Conservation (phyloP, 2,113 vertebrate species). For the Macquaria ambigua region DNA sequence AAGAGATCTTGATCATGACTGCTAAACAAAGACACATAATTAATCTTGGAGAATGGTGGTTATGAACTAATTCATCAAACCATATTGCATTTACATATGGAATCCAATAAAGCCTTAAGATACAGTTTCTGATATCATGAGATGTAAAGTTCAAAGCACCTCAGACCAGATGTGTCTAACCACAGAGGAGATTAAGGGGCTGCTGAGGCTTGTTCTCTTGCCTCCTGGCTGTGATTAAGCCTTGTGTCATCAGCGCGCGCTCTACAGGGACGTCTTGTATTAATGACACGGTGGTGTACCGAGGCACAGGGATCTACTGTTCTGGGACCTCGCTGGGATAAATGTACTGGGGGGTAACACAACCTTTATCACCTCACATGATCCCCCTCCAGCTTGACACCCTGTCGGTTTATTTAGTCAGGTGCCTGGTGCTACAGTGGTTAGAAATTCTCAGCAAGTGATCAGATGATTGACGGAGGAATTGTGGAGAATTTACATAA, state of each 20-base stretch:
- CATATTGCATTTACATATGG: slow-evolving; percentile 70
- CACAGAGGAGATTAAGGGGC: slow-evolving; percentile 70
- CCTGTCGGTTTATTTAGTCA: slow-evolving; percentile 75
- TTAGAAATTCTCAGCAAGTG: slow-evolving; percentile 55
- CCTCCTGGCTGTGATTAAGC: slow-evolving; percentile 80
- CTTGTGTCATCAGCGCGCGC: slow-evolving; percentile 63
- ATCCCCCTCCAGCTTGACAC: slow-evolving; percentile 63
- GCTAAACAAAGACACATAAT: slow-evolving; percentile 69
- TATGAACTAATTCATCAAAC: slow-evolving; percentile 78
- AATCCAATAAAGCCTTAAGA: slow-evolving; percentile 74
- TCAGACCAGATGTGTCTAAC: slow-evolving; percentile 74
- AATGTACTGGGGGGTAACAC: slow-evolving; percentile 40
- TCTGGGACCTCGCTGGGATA: slow-evolving; percentile 56
- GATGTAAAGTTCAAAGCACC: slow-evolving; percentile 78
- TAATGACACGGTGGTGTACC: slow-evolving; percentile 55
- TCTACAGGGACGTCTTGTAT: slow-evolving; percentile 71
- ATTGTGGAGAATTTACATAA: slow-evolving; percentile 55
- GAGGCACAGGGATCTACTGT: slow-evolving; percentile 61
- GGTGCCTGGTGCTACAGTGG: slow-evolving; percentile 66
- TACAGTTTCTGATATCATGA: slow-evolving; percentile 62
- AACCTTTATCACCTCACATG: slow-evolving; percentile 66
- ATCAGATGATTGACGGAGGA: slow-evolving; percentile 72
- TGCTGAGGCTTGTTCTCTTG: slow-evolving; percentile 68
- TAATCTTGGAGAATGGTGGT: slow-evolving; percentile 50
- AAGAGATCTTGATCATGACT: slow-evolving; percentile 29